Evolutionary conservation across 2,797 vertebrate species (phyloP).

Genomic region (Hyperoplus lanceolatus): DNA sequence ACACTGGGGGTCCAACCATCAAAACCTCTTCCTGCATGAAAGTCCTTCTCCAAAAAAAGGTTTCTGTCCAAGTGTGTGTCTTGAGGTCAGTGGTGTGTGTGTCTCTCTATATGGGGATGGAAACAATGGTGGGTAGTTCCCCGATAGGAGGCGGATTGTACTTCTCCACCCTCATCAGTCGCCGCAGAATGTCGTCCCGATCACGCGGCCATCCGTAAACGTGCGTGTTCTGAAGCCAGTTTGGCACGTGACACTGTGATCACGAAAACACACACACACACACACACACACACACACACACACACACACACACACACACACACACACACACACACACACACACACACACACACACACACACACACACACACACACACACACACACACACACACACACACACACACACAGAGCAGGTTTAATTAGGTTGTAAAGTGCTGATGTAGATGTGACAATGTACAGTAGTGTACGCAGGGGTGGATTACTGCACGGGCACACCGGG

Average conservation of each 20-base stretch:
- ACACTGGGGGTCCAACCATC: neutral
- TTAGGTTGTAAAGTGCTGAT: neutral
- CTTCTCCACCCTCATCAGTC: slow-evolving; percentile 90
- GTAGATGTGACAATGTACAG: neutral
- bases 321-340: neutral
- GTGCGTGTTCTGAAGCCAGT: slow-evolving; percentile 89
- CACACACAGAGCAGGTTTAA: neutral
- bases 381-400: neutral
- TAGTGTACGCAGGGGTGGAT: too few relatives aligned
- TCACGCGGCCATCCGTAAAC: slow-evolving; percentile 87
- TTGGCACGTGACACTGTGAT: slow-evolving; percentile 85
- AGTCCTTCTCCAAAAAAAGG: slow-evolving; percentile 13
- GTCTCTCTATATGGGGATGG: slow-evolving; percentile 83
- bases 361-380: neutral
- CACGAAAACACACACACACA: neutral
- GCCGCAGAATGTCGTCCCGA: slow-evolving; percentile 86
- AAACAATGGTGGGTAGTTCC: slow-evolving; percentile 87
- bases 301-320: neutral
- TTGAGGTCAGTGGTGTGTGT: neutral
- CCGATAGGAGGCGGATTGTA: slow-evolving; percentile 88
- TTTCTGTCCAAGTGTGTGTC: slow-evolving; percentile 33
- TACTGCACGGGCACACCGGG: too few relatives aligned
- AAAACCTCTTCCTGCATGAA: neutral
- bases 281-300: neutral
- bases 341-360: neutral